Percentiles rank a stretch among this genome's conserved stretches.
Evolutionary conservation across 2,797 vertebrate species (phyloP).

Genomic region (Pangasius mekongensis): DNA sequence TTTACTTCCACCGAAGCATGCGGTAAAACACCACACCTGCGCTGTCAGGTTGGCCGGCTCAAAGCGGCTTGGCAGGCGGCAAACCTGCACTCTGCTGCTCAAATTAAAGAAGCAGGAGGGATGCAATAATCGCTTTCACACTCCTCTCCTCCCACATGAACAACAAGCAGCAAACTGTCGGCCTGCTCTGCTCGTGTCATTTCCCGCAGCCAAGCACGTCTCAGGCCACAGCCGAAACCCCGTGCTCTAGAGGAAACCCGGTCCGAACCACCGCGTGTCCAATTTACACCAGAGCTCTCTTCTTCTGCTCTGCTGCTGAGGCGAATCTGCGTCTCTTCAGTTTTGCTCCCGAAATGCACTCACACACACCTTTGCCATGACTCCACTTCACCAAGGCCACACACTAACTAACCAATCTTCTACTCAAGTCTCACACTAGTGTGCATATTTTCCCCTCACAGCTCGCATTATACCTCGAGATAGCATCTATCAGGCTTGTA

Average conservation of each 20-base stretch:
- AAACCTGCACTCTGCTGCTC: slow-evolving; percentile 60
- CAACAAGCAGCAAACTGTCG: slow-evolving; percentile 50
- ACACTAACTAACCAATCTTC: slow-evolving; percentile 13
- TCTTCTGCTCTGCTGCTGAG: slow-evolving; percentile 46
- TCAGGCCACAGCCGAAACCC: slow-evolving; percentile 26
- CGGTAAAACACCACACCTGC: slow-evolving; percentile 36
- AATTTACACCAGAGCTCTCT: slow-evolving; percentile 49
- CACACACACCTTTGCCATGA: neutral
- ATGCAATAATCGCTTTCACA: slow-evolving; percentile 69
- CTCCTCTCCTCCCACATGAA: slow-evolving; percentile 47
- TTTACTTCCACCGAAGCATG: neutral
- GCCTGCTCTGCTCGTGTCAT: slow-evolving; percentile 55
- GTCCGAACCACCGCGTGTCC: slow-evolving; percentile 34
- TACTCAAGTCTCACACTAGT: slow-evolving; percentile 32
- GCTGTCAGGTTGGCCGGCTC: slow-evolving; percentile 15
- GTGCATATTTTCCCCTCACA: slow-evolving; percentile 24
- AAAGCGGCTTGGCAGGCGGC: slow-evolving; percentile 5
- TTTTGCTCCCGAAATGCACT: neutral
- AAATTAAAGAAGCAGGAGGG: slow-evolving; percentile 73
- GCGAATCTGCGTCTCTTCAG: slow-evolving; percentile 32
- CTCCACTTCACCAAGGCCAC: slow-evolving; percentile 5
- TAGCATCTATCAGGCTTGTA: slow-evolving; percentile 63
- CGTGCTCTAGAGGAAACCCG: slow-evolving; percentile 19
- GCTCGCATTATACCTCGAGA: slow-evolving; percentile 65
- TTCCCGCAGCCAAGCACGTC: slow-evolving; percentile 56